Conservation (phyloP, 2,797 vertebrate species). For the Eurystomus glaucurus region DNA sequence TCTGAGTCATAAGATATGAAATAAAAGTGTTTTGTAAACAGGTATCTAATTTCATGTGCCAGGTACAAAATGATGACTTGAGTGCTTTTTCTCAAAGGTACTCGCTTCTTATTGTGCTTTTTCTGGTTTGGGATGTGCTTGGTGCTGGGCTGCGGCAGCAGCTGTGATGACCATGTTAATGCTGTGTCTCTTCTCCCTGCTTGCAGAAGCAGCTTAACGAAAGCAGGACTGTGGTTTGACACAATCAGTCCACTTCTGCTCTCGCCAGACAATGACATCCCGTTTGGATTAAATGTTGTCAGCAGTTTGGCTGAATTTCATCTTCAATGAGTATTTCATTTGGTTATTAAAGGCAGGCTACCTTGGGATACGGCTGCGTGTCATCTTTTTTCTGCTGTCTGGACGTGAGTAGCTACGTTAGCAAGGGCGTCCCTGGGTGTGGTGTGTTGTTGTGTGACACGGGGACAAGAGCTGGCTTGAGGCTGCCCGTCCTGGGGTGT, state of each 20-base stretch:
- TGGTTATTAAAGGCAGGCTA: neutral
- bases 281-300: neutral
- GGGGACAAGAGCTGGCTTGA: neutral
- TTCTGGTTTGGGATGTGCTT: neutral
- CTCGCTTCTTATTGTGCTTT: neutral
- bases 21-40: neutral
- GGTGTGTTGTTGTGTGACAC: neutral
- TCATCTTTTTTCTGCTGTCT: neutral
- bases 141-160: neutral
- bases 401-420: accelerated
- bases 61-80: neutral
- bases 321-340: neutral
- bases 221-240: neutral
- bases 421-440: neutral
- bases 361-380: neutral
- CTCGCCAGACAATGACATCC: neutral
- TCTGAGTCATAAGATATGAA: slow-evolving; percentile 18
- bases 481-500: neutral
- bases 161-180: neutral
- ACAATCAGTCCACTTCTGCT: neutral
- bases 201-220: accelerated
- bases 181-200: neutral
- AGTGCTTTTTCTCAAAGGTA: neutral
- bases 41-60: neutral
- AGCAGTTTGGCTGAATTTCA: slow-evolving; percentile 4